Base-by-base conservation (phyloP, 2,888 invertebrate genomes). In the Zootermopsis nevadensis region DNA sequence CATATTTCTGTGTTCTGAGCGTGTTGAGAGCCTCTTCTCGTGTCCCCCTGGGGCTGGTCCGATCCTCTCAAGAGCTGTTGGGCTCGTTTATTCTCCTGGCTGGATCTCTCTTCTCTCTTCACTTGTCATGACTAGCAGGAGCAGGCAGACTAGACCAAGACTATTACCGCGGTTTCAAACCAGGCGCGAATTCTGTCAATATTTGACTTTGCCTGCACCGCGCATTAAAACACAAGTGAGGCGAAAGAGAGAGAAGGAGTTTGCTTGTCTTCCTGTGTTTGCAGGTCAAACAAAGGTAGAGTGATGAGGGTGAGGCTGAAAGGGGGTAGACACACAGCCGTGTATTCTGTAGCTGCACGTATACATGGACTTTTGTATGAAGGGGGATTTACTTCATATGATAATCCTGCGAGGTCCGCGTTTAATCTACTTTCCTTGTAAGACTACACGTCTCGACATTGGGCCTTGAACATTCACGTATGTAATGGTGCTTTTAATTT, bases 101-200 rank as follows among this genome's bases (percentile, higher is more conserved):
- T 6, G n/a, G 6, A 3, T 35, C 33, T 33, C 76, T 42, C 74
- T 1, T 15, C 24, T 22, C 66, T n/a, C 80, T 10, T 27, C 8
- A 60, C 10, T 30, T 33, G 19, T 33, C 80, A n/a, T 38, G 33
- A 35, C 67, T 12, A n/a, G 80, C 80, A 38, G 33, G 48, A 60
- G n/a, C 30, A 48, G n/a, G 81, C 81, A 67, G 72, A 35, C 67
- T 72, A 48, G 83, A 79, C 31, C 83, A 77, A 82, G 82, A 84
- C 85, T 85, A 85, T 85, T 85, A 85, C 85, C 82, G 84, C 84
- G 84, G 81, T 85, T 84, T 84, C 76, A 83, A 83, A 80, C 67
- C 84, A 77, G 84, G 84, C 84, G 84, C 84, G 85, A 85, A 79
- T 84, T 80, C 74, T 79, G 85, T 85, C 85, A 85, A 85, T 85